Evolutionary conservation across 2,113 vertebrate genomes (phyloP), one percentile per base, ranked within the genome.

Genomic region (Thunnus thynnus): DNA sequence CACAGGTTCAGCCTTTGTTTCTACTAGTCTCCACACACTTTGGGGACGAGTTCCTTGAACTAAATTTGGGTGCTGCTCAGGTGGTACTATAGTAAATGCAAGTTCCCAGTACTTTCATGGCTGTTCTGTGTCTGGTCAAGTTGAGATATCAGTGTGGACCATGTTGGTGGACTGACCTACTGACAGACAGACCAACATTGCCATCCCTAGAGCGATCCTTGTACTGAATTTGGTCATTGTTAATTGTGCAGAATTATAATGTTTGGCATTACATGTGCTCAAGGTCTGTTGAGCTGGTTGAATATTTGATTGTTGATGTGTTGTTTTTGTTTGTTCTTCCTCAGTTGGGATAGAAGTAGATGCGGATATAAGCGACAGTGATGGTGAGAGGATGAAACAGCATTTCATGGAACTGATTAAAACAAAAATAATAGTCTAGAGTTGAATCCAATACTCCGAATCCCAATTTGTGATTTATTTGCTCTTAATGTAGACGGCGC

Each of bases 341-440:
- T 77, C 93, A 98, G 97, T 94, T 0, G 95, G 94, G 72, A 95
- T 98, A 46, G 96, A 97, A 51, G 91, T 97, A 68, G 96, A 97
- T n/a, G 95, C 85, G 44, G 93, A 96, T 25, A 11, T 91, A 14
- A 96, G 93, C 70, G 95, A 95, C 36, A 95, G 91, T 64, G 96
- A 96, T 76, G 97, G 97, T 98, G 90, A 95, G 63, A 69, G 12
- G 14, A 80, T 62, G 11, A 65, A 80, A 36, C 46, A 64, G 5
- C 14, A 13, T 20, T 50, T 72, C 16, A 56, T 14, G 0, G 1
- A 27, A 30, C 3, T 30, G 16, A 51, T 64, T 69, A n/a, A 46
- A 76, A 73, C 36, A 11, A n/a, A 2, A 14, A n/a, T 25, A 13
- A 25, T 4, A 54, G 5, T 50, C 0, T 3, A 16, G 0, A 64